Percentiles rank a stretch among this genome's conserved stretches.
Conservation (phyloP, 2,888 invertebrate genomes). For the Alentia gelatinosa region DNA sequence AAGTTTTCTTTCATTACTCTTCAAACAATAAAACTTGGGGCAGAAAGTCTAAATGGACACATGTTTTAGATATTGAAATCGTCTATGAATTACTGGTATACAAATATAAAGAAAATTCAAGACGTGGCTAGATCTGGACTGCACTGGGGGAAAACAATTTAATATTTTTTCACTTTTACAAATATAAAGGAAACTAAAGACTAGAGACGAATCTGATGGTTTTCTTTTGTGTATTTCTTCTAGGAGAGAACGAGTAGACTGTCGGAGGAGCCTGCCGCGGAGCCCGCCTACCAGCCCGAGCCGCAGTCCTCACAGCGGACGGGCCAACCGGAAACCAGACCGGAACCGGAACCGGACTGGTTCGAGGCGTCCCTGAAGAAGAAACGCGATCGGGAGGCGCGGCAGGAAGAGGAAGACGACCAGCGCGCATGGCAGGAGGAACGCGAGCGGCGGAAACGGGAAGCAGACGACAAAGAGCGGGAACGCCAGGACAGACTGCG, state of each 20-base stretch:
- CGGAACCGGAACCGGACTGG: not conserved
- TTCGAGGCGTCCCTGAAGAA: not conserved
- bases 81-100: no score
- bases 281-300: not conserved
- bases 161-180: no score
- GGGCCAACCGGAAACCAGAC: not conserved
- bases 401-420: slow-evolving; percentile 25
- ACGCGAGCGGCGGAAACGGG: slow-evolving; percentile 16
- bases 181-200: not conserved
- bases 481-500: slow-evolving; percentile 60
- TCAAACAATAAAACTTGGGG: no score
- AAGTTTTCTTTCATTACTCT: no score
- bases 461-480: slow-evolving; percentile 44
- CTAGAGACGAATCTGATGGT: not conserved
- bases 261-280: not conserved
- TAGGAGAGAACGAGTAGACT: slow-evolving; percentile 6
- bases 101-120: no score
- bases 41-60: no score
- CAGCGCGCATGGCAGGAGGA: slow-evolving; percentile 21
- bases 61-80: no score
- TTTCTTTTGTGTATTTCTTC: not conserved
- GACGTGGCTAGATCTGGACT: no score
- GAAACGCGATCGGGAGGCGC: slow-evolving; percentile 12
- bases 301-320: not conserved
- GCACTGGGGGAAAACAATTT: no score